Evolutionary conservation across 2,113 vertebrate species (phyloP).

Genomic region (Alces alces): DNA sequence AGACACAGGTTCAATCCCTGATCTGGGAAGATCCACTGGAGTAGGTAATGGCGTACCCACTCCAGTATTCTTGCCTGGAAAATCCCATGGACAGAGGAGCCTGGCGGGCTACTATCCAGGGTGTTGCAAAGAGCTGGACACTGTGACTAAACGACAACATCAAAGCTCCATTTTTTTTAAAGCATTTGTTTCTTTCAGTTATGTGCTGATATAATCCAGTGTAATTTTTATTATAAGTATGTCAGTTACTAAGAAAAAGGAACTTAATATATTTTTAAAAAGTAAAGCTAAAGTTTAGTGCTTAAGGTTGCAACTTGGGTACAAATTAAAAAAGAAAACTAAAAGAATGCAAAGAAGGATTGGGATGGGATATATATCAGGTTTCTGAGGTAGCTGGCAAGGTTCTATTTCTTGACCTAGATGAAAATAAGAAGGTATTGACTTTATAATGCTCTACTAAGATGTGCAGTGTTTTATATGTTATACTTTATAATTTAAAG

Average conservation of each 20-base stretch:
- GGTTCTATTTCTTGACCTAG: not conserved
- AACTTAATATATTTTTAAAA: slow-evolving; percentile 13
- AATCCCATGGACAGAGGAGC: not conserved
- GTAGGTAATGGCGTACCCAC: not conserved
- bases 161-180: not conserved
- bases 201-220: not conserved
- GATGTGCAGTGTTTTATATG: not conserved
- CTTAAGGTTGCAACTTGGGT: not conserved
- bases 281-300: not conserved
- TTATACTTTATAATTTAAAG: not conserved
- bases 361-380: not conserved
- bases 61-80: not conserved
- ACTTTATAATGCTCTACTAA: not conserved
- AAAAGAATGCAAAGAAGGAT: not conserved
- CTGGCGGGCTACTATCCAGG: not conserved
- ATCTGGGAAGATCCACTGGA: not conserved
- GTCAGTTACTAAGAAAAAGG: slow-evolving; percentile 7
- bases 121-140: not conserved
- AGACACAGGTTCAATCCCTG: not conserved
- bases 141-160: not conserved
- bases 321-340: not conserved
- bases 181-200: not conserved
- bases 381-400: not conserved
- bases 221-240: not conserved
- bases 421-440: not conserved